Percentiles rank a stretch among this genome's conserved stretches.
Conservation (phyloP, 2,113 vertebrate genomes). For the Oryzias woworae region DNA sequence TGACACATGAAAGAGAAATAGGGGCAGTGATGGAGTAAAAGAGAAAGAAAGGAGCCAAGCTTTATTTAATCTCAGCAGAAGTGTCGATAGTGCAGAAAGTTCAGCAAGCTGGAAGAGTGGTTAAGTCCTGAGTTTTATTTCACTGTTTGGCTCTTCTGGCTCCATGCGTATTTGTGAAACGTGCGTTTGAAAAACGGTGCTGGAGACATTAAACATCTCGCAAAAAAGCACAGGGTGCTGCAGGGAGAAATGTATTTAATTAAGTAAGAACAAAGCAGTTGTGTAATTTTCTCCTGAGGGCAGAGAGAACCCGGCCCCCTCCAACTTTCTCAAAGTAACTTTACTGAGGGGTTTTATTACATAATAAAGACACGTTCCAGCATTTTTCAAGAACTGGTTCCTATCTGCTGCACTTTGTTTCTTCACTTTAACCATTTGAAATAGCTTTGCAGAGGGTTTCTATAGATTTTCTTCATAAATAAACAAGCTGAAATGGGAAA, state of each 20-base stretch:
- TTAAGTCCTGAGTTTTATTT: conserved; percentile 70
- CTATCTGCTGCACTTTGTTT: background rate
- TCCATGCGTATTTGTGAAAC: conserved; percentile 14
- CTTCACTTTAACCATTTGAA: conserved; percentile 17
- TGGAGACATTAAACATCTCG: conserved; percentile 60
- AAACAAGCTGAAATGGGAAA: background rate
- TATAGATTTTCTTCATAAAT: conserved; percentile 8
- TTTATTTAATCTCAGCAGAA: conserved; percentile 76
- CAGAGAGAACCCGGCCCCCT: conserved; percentile 40
- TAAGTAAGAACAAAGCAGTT: conserved; percentile 71
- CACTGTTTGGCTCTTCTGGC: conserved; percentile 64
- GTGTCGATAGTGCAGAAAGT: conserved; percentile 76
- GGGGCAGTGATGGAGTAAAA: conserved; percentile 36
- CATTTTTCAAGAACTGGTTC: conserved; percentile 16
- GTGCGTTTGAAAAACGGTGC: conserved; percentile 34
- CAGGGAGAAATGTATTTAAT: conserved; percentile 69
- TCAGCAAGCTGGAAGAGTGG: conserved; percentile 74
- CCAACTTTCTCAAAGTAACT: conserved; percentile 36
- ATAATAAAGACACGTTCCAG: conserved; percentile 39
- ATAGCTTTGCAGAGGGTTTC: conserved; percentile 15
- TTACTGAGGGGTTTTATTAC: conserved; percentile 28
- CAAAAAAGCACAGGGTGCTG: conserved; percentile 55
- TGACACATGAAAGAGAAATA: conserved; percentile 21
- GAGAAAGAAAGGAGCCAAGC: conserved; percentile 52
- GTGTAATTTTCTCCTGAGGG: conserved; percentile 64